Evolutionary conservation across 2,888 invertebrate genomes (phyloP), one percentile per base, ranked within the genome.

Genomic region (Drosophila parthenogenetica): DNA sequence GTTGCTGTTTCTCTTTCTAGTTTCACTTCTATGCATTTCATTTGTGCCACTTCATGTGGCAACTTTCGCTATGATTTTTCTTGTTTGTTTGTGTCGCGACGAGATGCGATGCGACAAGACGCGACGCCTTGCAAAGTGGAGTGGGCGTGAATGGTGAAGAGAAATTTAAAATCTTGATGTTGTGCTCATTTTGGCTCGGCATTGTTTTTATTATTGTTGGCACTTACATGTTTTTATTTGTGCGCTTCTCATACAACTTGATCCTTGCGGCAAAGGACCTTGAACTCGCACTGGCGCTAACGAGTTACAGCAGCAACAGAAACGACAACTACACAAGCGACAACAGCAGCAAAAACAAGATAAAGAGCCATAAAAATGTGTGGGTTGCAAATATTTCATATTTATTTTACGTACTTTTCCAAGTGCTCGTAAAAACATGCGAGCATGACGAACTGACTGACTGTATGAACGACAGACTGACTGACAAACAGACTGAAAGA

Each of bases 151-250:
- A 13, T 17, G 32, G 3, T 11, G 4, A 25, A 10, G 37, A 40
- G 39, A 59, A 72, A 63, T 67, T 75, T 66, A 39, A 70, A 87
- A 73, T 77, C 79, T 77, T 89, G 72, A 70, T 79, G 72, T 59
- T 74, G 80, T 72, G 79, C 81, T 77, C 83, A 70, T 74, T 73
- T 79, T 48, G 64, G 46, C 64, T 55, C 43, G 67, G 59, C 75
- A 74, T 83, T 86, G 87, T 82, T 88, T 87, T 87, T 87, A 71
- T 83, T 85, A 68, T 81, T 78, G 83, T 71, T 80, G 77, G 65
- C 75, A 71, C 74, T 83, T 80, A 59, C 63, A 66, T 67, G 71
- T 63, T 73, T 78, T 72, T 77, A 57, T 67, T 64, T 78, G 68
- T 67, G 63, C 50, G 46, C 61, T 49, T 40, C 64, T 45, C 55